A percentile compares a stretch with the other conserved stretches of the same genome.
Conservation (phyloP, 2,888 invertebrate genomes). For the Drosophila anomalata region DNA sequence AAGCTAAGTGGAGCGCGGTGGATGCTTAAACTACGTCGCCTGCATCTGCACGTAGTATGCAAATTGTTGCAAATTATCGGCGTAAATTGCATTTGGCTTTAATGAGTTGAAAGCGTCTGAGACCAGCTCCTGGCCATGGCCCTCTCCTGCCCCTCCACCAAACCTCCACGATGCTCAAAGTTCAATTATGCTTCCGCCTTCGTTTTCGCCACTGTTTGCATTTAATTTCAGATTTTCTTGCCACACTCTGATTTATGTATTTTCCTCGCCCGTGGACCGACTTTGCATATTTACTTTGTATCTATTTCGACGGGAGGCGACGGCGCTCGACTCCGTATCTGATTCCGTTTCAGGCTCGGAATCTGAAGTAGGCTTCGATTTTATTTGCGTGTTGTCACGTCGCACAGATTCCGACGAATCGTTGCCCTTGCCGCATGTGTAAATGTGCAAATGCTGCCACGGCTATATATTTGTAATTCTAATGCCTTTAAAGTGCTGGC, state of each 20-base stretch:
- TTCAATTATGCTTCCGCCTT: constrained; percentile 52
- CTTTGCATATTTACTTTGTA: constrained; percentile 77
- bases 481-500: constrained; percentile 70
- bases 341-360: constrained; percentile 8
- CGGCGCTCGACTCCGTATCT: constrained; percentile 4
- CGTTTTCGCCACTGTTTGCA: constrained; percentile 66
- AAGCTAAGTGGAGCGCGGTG: neutral
- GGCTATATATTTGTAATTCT: constrained; percentile 71
- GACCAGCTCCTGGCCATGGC: constrained; percentile 8
- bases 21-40: constrained; percentile 6
- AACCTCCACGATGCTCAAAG: constrained; percentile 29
- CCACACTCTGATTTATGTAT: constrained; percentile 73
- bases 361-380: constrained; percentile 44
- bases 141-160: neutral
- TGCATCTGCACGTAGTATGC: constrained; percentile 64
- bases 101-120: constrained; percentile 52
- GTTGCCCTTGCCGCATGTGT: constrained; percentile 49
- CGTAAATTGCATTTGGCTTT: constrained; percentile 59
- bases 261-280: constrained; percentile 47
- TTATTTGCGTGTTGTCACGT: constrained; percentile 45
- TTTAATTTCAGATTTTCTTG: constrained; percentile 69
- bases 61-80: constrained; percentile 75
- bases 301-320: constrained; percentile 53
- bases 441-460: constrained; percentile 23
- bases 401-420: constrained; percentile 40